Evolutionary conservation across 2,888 invertebrate genomes (phyloP).

Genomic region (Caenorhabditis wallacei): DNA sequence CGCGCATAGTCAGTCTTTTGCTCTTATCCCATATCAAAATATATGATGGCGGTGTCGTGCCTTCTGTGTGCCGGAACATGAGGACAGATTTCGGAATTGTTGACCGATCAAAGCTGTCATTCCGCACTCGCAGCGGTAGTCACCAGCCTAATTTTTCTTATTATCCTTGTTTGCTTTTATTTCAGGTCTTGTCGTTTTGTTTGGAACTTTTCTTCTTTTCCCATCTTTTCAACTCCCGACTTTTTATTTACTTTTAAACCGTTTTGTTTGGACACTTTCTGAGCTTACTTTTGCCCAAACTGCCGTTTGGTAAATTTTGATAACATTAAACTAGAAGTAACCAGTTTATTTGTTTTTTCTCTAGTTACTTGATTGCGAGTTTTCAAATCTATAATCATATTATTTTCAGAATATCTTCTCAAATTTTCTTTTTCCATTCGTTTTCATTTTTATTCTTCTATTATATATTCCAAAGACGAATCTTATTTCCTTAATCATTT

Average conservation of each 20-base stretch:
- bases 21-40: slow-evolving; percentile 64
- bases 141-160: slow-evolving; percentile 60
- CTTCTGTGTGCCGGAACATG: slow-evolving; percentile 61
- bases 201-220: slow-evolving; percentile 37
- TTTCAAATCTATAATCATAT: no score
- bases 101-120: slow-evolving; percentile 65
- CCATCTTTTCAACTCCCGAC: slow-evolving; percentile 22
- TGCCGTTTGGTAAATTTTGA: background rate
- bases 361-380: no score
- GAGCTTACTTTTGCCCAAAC: slow-evolving; percentile 1
- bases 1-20: slow-evolving; percentile 61
- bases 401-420: no score
- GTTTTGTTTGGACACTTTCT: slow-evolving; percentile 47
- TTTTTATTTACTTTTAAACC: slow-evolving; percentile 56
- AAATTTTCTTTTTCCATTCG: background rate
- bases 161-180: slow-evolving; percentile 60
- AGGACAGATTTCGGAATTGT: slow-evolving; percentile 63
- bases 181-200: slow-evolving; percentile 58
- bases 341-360: background rate
- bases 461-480: background rate
- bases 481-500: background rate
- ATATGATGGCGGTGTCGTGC: slow-evolving; percentile 55
- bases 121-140: slow-evolving; percentile 42
- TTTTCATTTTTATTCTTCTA: background rate
- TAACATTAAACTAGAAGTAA: background rate